Evolutionary conservation across 1,140 invertebrate genomes (phyloP).

Genomic region (silkworm (Bombyx mori)): ASM3026992v2 NC_085122.1:1092001-1092500

Average conservation of each 20-base stretch:
- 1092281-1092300: slow-evolving; percentile 13
- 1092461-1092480: slow-evolving; percentile 45
- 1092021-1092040: too few relatives aligned
- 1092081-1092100: too few relatives aligned
- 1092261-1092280: slow-evolving; percentile 37
- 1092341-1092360: slow-evolving; percentile 35
- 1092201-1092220: too few relatives aligned
- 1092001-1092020: slow-evolving; percentile 37
- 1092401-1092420: slow-evolving; percentile 66
- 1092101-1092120: too few relatives aligned
- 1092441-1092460: slow-evolving; percentile 75
- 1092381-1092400: slow-evolving; percentile 81
- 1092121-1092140: too few relatives aligned
- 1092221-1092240: neutral
- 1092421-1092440: slow-evolving; percentile 74
- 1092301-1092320: slow-evolving; percentile 15
- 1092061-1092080: too few relatives aligned
- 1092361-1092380: slow-evolving; percentile 59
- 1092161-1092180: neutral
- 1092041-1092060: too few relatives aligned
- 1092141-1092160: slow-evolving; percentile 1
- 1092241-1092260: slow-evolving; percentile 28
- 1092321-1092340: slow-evolving; percentile 24
- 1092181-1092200: too few relatives aligned
- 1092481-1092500: slow-evolving; percentile 48